Evolutionary conservation across 2,113 vertebrate genomes (phyloP), one percentile per base, ranked within the genome.

Genomic region (Nicator chloris): DNA sequence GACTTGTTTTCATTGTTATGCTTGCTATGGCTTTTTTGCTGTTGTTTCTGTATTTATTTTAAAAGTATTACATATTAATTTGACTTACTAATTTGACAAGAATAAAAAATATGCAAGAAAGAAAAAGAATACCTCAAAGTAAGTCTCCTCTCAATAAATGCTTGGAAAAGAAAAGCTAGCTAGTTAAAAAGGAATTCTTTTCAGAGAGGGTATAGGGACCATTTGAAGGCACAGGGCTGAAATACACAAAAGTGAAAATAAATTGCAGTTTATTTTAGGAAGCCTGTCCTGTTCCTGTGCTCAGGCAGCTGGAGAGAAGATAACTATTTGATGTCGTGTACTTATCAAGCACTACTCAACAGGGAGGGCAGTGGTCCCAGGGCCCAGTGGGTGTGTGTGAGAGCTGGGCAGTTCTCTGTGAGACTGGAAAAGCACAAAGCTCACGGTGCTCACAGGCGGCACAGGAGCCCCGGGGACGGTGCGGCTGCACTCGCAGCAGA

Each of bases 361-460:
- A 51, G n/a, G 6, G 45, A 18, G 22, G 22, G 47, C 37, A 15
- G 35, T 21, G 50, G 24, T 45, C 13, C 28, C 35, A 5, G 10
- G n/a, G 49, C 21, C 47, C 22, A 0, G 33, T 4, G 0, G 2
- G 30, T 50, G 27, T 0, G 0, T 30, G 57, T 33, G 35, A 9
- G 64, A 44, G 49, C 66, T 24, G 57, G 33, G 33, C 22, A 3
- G 37, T 49, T 44, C 19, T 68, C 57, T 23, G 15, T 8, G 22
- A 14, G 8, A 3, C 44, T 26, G 47, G 28, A 15, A 21, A 15
- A 20, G 30, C 63, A 17, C 49, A 44, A 19, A 47, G 57, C 35
- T 45, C 1, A 0, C 0, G 0, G 26, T 16, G 51, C 60, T 60
- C 42, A 0, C 28, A 10, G 54, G 63, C 13, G 5, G 9, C 7